Base-by-base conservation (phyloP, 2,797 vertebrate species). In the Chelidonichthys spinosus region DNA sequence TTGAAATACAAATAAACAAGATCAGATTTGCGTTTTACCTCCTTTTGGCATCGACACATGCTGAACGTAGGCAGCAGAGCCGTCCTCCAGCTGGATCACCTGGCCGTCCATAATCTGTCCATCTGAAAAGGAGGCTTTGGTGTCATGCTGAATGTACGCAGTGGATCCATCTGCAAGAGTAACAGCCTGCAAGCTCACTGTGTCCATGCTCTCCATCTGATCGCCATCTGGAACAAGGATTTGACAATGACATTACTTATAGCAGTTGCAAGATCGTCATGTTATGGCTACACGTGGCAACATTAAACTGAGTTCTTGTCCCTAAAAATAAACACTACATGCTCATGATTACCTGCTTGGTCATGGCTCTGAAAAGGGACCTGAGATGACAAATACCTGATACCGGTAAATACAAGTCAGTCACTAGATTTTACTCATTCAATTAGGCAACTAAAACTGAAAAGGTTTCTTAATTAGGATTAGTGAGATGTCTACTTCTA, bases 111-210 rank as follows among this genome's bases (percentile, higher is more conserved):
- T 97, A 83, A 99, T 94, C 91, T 99, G 98, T 47, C 96, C 96
- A 76, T 99, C 98, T 93, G 94, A 91, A 72, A 95, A 90, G 33
- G 93, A 87, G 17, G 89, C 76, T 95, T 99, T 99, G 83, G 97
- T 94, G 63, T 96, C 98, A 69, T 99, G 98, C 47, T 99, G 98
- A 89, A 99, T 98, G 69, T 99, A 99, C 14, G 98, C 98, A 1
- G 98, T 99, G 81, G 98, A 98, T 35, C 98, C 98, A 84, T 99
- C 98, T n/a, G 96, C 96, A 17, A 99, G 95, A 3, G 98, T 99
- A 54, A 99, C 97, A 14, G 98, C 98, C 93, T 99, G 98, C 78
- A 99, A 92, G 90, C 98, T 99, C 76, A 99, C 97, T 46, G 97
- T 96, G 92, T 99, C 98, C 96, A 98, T 97, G 82, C 93, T 96